A percentile compares a stretch with the other conserved stretches of the same genome.
phyloP scores from a whole-genome alignment of 2,113 vertebrate species.

The Thamnaconus septentrionalis region DNA sequence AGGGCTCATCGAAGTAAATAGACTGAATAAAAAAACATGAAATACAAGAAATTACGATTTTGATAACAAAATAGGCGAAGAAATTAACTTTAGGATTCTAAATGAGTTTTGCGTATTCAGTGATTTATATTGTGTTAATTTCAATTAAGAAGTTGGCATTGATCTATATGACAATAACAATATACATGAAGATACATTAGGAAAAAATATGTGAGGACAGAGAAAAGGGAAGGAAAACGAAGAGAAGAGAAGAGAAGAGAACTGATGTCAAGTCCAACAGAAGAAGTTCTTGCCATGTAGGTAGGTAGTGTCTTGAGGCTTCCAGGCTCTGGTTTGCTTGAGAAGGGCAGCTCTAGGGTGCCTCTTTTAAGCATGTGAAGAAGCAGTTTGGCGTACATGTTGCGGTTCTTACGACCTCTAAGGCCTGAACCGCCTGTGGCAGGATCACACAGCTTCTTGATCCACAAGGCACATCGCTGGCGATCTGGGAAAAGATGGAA shows the following conservation, averaged over 20 bases:
- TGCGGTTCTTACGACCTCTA: constrained; percentile 84
- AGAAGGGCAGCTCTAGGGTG: constrained; percentile 85
- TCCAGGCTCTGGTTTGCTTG: constrained; percentile 83
- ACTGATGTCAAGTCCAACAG: background rate
- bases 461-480: constrained; percentile 88
- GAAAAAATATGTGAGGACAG: too few species aligned
- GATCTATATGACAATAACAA: too few species aligned
- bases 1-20: constrained; percentile 88
- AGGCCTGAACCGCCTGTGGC: constrained; percentile 76
- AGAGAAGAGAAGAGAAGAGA: too few species aligned
- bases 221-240: too few species aligned
- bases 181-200: too few species aligned
- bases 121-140: too few species aligned
- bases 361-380: constrained; percentile 90
- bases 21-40: constrained; percentile 70
- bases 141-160: too few species aligned
- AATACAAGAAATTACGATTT: background rate
- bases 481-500: constrained; percentile 73
- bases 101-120: too few species aligned
- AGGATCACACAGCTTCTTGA: constrained; percentile 91
- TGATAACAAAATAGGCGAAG: too few species aligned
- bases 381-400: constrained; percentile 84
- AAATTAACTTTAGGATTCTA: too few species aligned
- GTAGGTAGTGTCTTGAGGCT: constrained; percentile 83
- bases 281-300: constrained; percentile 83